A percentile compares a stretch with the other conserved stretches of the same genome.
phyloP scores from a whole-genome alignment of 1,140 invertebrate species.

The Pseudomyrmex flavicornis region DNA sequence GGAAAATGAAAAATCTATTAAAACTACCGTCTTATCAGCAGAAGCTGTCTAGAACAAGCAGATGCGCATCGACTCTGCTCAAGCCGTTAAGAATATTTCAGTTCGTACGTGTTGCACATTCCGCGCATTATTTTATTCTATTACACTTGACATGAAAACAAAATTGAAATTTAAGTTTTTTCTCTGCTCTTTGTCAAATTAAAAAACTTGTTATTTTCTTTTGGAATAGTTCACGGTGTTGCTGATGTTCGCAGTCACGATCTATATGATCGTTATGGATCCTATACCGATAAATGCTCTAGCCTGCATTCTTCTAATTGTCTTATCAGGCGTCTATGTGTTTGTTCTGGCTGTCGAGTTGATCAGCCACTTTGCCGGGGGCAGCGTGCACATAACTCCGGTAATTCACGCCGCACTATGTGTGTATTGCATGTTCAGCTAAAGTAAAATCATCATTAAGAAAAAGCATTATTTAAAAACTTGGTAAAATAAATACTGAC shows the following conservation, averaged over 20 bases:
- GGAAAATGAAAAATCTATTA: neutral
- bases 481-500: neutral
- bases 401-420: conserved; percentile 65
- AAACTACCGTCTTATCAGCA: neutral
- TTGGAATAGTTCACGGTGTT: conserved; percentile 65
- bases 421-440: neutral
- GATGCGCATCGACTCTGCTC: conserved; percentile 18
- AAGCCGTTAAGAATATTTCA: conserved; percentile 76
- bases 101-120: conserved; percentile 68
- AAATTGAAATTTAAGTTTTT: neutral
- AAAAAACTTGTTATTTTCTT: neutral
- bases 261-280: conserved; percentile 68
- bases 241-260: conserved; percentile 70
- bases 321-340: conserved; percentile 72
- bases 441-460: neutral
- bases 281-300: conserved; percentile 40
- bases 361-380: conserved; percentile 72
- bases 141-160: neutral
- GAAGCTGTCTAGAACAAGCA: neutral
- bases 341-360: conserved; percentile 76
- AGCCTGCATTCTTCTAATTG: conserved; percentile 72
- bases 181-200: neutral
- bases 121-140: neutral
- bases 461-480: neutral
- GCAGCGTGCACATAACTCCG: conserved; percentile 63